phyloP scores from a whole-genome alignment of 2,888 invertebrate genomes.

The Morinoia aosen region DNA sequence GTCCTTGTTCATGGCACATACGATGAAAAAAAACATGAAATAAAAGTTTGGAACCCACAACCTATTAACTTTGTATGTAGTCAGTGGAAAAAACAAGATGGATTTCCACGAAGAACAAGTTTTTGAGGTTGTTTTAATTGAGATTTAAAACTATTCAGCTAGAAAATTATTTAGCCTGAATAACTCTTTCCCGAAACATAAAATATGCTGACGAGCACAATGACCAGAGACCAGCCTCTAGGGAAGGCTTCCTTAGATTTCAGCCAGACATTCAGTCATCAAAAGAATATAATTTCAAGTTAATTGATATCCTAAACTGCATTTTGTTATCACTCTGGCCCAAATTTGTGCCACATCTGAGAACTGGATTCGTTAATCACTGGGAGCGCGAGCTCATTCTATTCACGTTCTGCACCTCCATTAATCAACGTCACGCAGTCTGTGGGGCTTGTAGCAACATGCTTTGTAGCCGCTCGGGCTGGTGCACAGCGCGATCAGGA shows the following conservation, averaged over 20 bases:
- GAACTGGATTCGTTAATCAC: neutral
- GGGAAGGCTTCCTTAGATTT: neutral
- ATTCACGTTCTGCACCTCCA: neutral
- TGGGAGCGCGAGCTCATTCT: neutral
- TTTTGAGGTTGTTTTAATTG: neutral
- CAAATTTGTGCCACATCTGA: neutral
- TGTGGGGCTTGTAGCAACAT: neutral
- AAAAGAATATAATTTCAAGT: neutral
- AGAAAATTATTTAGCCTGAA: neutral
- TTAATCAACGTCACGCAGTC: neutral
- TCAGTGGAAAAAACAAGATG: neutral
- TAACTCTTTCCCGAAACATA: neutral
- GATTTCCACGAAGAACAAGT: neutral
- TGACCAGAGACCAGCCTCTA: neutral
- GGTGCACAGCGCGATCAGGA: neutral
- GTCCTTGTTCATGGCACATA: neutral
- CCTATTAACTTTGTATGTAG: neutral
- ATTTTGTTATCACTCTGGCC: neutral
- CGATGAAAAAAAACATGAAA: neutral
- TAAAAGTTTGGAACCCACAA: neutral
- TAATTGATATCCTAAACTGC: neutral
- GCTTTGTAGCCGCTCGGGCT: neutral
- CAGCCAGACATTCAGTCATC: neutral
- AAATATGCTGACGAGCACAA: neutral
- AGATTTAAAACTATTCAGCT: neutral